phyloP scores from a whole-genome alignment of 2,113 vertebrate species.

The Cyrtonyx montezumae region DNA sequence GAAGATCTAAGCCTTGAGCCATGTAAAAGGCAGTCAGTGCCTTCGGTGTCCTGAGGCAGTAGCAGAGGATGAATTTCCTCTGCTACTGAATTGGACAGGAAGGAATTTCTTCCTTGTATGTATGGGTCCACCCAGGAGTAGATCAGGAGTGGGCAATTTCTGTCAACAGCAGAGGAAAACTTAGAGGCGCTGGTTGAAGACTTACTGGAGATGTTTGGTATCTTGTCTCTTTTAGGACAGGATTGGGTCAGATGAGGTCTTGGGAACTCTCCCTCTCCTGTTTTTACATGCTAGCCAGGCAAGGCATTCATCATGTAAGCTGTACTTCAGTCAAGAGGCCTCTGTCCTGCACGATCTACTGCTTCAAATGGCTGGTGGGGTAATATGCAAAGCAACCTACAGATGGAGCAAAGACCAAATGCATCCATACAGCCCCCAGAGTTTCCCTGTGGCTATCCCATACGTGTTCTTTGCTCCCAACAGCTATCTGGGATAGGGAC shows the following conservation, averaged over 20 bases:
- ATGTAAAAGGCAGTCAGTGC: not conserved
- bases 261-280: not conserved
- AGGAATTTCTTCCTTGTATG: not conserved
- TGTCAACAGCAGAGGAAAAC: not conserved
- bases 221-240: not conserved
- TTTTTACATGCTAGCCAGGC: not conserved
- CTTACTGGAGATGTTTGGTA: not conserved
- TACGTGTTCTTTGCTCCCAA: not conserved
- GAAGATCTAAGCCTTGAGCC: not conserved
- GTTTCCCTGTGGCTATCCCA: not conserved
- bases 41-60: not conserved
- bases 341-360: not conserved
- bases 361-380: accelerated
- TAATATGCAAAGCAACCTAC: not conserved
- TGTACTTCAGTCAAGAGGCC: not conserved
- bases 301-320: accelerated
- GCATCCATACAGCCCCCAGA: not conserved
- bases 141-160: not conserved
- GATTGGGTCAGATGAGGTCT: not conserved
- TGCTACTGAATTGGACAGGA: not conserved
- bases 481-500: not conserved
- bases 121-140: not conserved
- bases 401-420: not conserved
- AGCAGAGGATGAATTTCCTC: too few species aligned
- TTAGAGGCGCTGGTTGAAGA: not conserved